Evolutionary conservation across 2,888 invertebrate genomes (phyloP).

Genomic region (Metalampra italica): DNA sequence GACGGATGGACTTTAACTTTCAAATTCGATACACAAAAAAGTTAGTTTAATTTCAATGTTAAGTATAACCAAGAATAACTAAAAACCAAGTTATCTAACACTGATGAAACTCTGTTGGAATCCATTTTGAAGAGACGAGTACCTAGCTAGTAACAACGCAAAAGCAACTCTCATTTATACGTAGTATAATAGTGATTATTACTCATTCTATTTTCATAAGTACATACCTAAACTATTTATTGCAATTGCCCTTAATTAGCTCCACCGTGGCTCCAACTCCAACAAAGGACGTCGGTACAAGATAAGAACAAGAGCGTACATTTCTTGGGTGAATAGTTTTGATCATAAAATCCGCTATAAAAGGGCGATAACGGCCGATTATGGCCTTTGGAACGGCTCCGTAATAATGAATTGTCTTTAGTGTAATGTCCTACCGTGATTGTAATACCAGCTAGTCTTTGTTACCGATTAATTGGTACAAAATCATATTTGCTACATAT

Average conservation of each 20-base stretch:
- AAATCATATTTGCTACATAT: conserved; percentile 34
- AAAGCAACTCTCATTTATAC: no score
- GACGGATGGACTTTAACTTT: neutral
- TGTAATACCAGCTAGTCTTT: conserved; percentile 45
- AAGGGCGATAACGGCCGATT: conserved; percentile 78
- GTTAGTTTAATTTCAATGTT: no score
- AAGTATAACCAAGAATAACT: no score
- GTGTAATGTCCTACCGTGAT: conserved; percentile 67
- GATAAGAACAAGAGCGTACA: conserved; percentile 53
- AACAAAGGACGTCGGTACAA: conserved; percentile 47
- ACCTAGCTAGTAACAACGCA: no score
- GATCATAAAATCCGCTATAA: conserved; percentile 76
- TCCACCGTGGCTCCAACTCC: no score
- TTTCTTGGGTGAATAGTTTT: conserved; percentile 75
- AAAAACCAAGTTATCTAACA: no score
- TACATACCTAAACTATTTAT: conserved; percentile 2
- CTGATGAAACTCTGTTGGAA: no score
- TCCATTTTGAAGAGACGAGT: no score
- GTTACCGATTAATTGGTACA: conserved; percentile 43
- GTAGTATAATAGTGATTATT: no score
- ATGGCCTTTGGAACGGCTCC: conserved; percentile 67
- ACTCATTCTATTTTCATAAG: neutral
- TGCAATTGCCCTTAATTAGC: conserved; percentile 45
- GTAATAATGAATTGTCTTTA: conserved; percentile 79
- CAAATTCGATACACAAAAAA: neutral